phyloP scores from a whole-genome alignment of 2,113 vertebrate species.

The Rousettus leschenaultii region DNA sequence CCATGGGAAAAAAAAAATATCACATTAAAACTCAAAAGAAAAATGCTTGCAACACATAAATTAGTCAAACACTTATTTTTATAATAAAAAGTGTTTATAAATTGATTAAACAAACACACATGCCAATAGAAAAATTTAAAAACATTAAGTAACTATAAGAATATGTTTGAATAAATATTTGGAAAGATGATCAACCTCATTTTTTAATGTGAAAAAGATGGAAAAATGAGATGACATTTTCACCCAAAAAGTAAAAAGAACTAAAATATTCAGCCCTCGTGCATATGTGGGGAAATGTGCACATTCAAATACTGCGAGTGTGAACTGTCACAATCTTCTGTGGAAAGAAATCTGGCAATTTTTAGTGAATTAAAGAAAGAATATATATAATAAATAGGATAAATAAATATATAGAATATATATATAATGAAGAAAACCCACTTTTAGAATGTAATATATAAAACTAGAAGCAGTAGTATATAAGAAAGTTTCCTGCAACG shows the following conservation, averaged over 20 bases:
- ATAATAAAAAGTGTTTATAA: neutral
- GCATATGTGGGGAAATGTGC: neutral
- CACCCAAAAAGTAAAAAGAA: neutral
- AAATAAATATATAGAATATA: no score
- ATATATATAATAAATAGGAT: no score
- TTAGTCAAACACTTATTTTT: neutral
- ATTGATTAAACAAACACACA: neutral
- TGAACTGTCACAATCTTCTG: neutral
- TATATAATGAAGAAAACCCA: neutral
- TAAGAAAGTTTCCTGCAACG: neutral
- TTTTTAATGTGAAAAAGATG: neutral
- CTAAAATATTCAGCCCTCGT: neutral
- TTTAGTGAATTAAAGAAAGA: neutral
- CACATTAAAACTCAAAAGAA: neutral
- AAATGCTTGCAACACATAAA: neutral
- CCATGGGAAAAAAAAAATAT: neutral
- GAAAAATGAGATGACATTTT: neutral
- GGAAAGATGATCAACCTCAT: neutral
- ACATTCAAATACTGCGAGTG: neutral
- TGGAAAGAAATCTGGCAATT: neutral
- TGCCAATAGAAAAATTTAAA: neutral
- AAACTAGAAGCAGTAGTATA: neutral
- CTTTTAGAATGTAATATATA: neutral
- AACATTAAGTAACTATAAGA: neutral
- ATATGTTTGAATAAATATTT: neutral